Base-by-base conservation (phyloP, 2,113 vertebrate genomes). In the Corynorhinus townsendii region DNA sequence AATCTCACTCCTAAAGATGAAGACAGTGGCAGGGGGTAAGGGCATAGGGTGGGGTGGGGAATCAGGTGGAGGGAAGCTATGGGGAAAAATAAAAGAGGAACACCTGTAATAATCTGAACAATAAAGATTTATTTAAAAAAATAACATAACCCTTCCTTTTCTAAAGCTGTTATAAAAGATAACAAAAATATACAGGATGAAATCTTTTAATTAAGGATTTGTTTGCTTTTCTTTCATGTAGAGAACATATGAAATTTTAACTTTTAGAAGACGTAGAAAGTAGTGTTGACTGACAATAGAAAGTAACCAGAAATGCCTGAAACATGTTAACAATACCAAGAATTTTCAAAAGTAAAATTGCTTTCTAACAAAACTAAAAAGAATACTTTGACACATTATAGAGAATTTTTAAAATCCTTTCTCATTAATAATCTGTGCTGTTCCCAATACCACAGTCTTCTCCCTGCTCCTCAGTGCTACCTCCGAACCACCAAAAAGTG, bases 381-480 rank as follows among this genome's bases (percentile, higher is more conserved):
- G 11, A 80, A 1, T 94, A 56, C 6, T 56, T 87, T 89, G 43
- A 30, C 5, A 45, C 14, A 12, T 2, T 2, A 24, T 3, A 95
- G 35, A 76, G 54, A n/a, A 87, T 66, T 35, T 94, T 87, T 6
- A 64, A 84, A 76, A 22, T 22, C 5, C 5, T 59, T 85, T 72
- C 11, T 89, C 11, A 66, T 33, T 24, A 22, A 30, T 84, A 72
- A 35, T 68, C 38, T 72, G 1, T 43, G 4, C 40, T 43, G 1
- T 56, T 82, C 20, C 5, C 68, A 30, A 33, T 35, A 16, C 2
- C 0, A 12, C 3, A 0, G 2, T 14, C 82, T 56, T 79, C 22
- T 1, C 28, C 26, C 2, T 90, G 4, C 5, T 75, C 10, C 24
- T 33, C 5, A 24, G 0, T 0, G 11, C 1, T 16, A 59, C 7